These are phyloP conservation scores for Cardinalis cardinalis DNA, from an alignment of 2,113 vertebrate genomes.

Conservation along the genomic window DNA sequence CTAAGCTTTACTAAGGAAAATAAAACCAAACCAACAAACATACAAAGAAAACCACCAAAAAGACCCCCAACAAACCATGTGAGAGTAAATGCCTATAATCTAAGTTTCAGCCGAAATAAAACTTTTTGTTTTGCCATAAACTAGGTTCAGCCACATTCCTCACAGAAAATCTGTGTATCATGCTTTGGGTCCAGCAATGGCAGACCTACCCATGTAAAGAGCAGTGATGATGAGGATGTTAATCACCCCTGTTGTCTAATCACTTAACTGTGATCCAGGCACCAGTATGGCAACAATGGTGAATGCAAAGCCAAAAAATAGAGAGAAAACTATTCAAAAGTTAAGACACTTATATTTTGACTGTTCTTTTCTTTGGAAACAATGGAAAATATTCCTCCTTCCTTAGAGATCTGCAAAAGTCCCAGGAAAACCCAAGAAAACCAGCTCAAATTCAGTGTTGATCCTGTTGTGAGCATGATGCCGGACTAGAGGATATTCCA, in stretches of 20 bases:
- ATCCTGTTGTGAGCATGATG: background rate
- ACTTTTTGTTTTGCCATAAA: background rate
- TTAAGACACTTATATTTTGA: background rate
- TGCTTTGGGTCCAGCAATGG: background rate
- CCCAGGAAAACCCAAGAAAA: background rate
- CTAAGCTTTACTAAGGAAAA: background rate
- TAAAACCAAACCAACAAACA: background rate
- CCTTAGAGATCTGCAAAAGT: background rate
- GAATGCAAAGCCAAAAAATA: background rate
- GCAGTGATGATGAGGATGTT: background rate
- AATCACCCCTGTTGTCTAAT: rapidly evolving
- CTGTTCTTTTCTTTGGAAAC: background rate
- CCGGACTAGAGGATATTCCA: background rate
- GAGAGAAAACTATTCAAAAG: background rate
- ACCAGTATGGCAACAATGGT: background rate
- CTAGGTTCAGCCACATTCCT: background rate
- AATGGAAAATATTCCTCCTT: background rate
- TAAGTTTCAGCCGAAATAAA: background rate
- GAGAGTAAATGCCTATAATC: background rate
- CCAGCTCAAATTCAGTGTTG: background rate
- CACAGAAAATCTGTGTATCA: background rate
- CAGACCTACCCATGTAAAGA: background rate
- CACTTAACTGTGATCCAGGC: background rate
- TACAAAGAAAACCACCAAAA: background rate
- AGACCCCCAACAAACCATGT: rapidly evolving